A percentile compares a stretch with the other conserved stretches of the same genome.
Conservation (phyloP, 1,140 invertebrate species). For the Meloidogyne floridensis region DNA sequence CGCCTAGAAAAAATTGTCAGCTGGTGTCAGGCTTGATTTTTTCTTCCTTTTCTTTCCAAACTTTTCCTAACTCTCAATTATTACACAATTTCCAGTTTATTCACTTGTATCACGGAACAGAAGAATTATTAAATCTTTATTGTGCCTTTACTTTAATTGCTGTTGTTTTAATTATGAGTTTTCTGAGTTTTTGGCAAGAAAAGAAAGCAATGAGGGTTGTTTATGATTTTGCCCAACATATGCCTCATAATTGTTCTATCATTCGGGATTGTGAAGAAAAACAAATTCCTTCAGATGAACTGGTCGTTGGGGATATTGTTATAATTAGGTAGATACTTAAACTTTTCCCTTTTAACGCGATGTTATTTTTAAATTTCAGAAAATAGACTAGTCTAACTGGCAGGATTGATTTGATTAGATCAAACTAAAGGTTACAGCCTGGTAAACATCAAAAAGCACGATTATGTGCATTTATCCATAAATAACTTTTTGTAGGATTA, state of each 20-base stretch:
- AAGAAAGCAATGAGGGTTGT: slow-evolving; percentile 61
- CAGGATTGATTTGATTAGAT: no score
- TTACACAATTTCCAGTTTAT: slow-evolving; percentile 59
- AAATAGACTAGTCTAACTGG: no score
- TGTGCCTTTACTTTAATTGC: slow-evolving; percentile 60
- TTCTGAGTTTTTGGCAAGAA: slow-evolving; percentile 64
- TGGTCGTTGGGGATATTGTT: slow-evolving; percentile 63
- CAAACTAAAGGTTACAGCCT: no score
- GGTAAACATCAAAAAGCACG: no score
- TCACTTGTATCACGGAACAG: slow-evolving; percentile 60
- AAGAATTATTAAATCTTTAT: slow-evolving; percentile 62
- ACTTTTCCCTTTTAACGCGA: no score
- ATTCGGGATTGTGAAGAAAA: slow-evolving; percentile 62
- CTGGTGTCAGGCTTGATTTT: no score
- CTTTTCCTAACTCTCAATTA: no score
- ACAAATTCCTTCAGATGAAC: slow-evolving; percentile 51
- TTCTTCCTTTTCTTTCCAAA: no score
- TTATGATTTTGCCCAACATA: slow-evolving; percentile 52
- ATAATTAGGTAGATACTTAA: slow-evolving; percentile 35
- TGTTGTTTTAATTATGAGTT: slow-evolving; percentile 61
- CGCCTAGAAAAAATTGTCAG: no score
- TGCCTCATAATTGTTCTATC: slow-evolving; percentile 77
- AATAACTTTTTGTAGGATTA: no score
- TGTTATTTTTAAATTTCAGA: no score
- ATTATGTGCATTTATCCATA: no score